Conservation (phyloP, 2,113 vertebrate species). For the Coptodon rendalli region DNA sequence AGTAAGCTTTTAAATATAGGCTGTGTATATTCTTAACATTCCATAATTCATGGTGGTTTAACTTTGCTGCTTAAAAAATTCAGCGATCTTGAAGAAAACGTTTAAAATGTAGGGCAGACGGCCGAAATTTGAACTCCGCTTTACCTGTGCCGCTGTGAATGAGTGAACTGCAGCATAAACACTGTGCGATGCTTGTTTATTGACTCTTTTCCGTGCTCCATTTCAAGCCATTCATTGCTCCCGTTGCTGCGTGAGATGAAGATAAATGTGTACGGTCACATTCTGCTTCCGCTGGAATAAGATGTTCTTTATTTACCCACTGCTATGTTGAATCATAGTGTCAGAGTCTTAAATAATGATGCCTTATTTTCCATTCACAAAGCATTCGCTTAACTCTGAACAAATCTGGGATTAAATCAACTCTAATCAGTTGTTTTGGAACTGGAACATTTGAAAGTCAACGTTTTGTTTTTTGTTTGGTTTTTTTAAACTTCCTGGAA, state of each 20-base stretch:
- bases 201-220: neutral
- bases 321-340: neutral
- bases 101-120: neutral
- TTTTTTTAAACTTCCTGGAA: neutral
- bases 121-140: neutral
- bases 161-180: neutral
- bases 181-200: neutral
- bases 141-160: neutral
- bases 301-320: neutral
- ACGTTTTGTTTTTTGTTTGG: neutral
- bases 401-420: neutral
- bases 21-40: neutral
- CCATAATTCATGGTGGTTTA: neutral
- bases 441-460: neutral
- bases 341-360: neutral
- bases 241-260: neutral
- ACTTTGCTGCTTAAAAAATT: neutral
- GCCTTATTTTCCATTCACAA: neutral
- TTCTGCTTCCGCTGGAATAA: neutral
- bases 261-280: neutral
- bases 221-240: neutral
- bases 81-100: neutral
- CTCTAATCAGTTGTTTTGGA: neutral
- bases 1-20: neutral
- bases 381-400: neutral